These are phyloP conservation scores for Neosilurus mollespiculum DNA, from an alignment of 2,797 vertebrate genomes.

Conservation along the genomic window DNA sequence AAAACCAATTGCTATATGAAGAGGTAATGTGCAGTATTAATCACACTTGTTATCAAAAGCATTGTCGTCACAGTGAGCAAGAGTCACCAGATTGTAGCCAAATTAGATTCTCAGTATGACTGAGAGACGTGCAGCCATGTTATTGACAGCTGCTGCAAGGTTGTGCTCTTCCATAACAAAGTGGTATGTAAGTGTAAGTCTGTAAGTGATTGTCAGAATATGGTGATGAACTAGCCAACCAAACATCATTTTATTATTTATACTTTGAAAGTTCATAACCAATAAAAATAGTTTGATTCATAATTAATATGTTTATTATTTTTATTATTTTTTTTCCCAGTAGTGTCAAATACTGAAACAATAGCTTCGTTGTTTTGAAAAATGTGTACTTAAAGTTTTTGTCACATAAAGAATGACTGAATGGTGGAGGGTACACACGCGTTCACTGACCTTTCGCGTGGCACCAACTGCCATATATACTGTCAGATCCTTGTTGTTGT, in stretches of 20 bases:
- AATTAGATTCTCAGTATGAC: conserved; percentile 17
- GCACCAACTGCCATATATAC: too few relatives aligned
- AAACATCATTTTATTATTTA: neutral
- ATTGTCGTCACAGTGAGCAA: neutral
- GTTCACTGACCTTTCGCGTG: too few relatives aligned
- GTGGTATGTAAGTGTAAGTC: neutral
- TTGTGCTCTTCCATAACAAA: neutral
- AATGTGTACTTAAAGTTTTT: neutral
- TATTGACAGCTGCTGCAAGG: conserved; percentile 6
- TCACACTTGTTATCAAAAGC: conserved; percentile 4
- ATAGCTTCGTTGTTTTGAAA: neutral
- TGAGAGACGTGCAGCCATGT: conserved; percentile 7
- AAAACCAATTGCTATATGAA: too few relatives aligned
- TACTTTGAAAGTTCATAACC: neutral
- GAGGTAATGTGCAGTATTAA: neutral
- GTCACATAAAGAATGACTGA: too few relatives aligned
- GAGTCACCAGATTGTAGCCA: neutral
- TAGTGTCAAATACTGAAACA: neutral
- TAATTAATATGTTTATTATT: neutral
- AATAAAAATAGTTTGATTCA: neutral
- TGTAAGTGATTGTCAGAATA: neutral
- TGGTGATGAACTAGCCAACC: neutral
- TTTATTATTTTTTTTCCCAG: neutral
- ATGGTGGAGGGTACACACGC: too few relatives aligned
- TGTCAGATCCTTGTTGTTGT: too few relatives aligned